A percentile compares a stretch with the other conserved stretches of the same genome.
Evolutionary conservation across 1,140 invertebrate genomes (phyloP).

Genomic region (Asbolus verrucosus): DNA sequence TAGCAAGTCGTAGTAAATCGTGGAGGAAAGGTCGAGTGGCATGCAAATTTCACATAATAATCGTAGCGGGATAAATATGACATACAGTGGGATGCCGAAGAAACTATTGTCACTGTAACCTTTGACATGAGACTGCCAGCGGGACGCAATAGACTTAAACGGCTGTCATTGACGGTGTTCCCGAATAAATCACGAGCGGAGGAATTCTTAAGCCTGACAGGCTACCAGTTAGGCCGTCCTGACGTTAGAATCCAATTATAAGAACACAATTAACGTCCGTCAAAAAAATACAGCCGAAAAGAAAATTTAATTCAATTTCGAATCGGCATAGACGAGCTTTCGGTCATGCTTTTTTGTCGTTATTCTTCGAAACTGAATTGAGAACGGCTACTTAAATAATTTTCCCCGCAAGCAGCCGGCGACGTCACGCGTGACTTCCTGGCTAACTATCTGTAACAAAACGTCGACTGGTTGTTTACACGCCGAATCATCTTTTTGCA

Average conservation of each 20-base stretch:
- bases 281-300: constrained; percentile 1
- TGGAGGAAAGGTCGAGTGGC: constrained; percentile 32
- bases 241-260: constrained; percentile 20
- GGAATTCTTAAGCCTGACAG: constrained; percentile 12
- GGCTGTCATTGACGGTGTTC: constrained; percentile 14
- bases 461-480: constrained; percentile 43
- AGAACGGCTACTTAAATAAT: constrained; percentile 17
- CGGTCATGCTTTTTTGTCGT: constrained; percentile 6
- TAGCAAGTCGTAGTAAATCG: constrained; percentile 19
- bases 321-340: constrained; percentile 6
- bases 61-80: constrained; percentile 38
- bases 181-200: constrained; percentile 19
- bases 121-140: constrained; percentile 38
- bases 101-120: constrained; percentile 38
- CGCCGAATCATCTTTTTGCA: constrained; percentile 42
- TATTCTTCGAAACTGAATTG: constrained; percentile 17
- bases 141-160: constrained; percentile 22
- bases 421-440: constrained; percentile 44
- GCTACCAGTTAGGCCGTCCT: neutral
- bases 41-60: constrained; percentile 45
- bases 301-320: constrained; percentile 15
- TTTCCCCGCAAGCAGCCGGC: constrained; percentile 6
- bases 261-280: constrained; percentile 20
- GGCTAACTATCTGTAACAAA: constrained; percentile 45
- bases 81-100: constrained; percentile 26